Base-by-base conservation (phyloP, 2,113 vertebrate genomes). In the Mixornis gularis region DNA sequence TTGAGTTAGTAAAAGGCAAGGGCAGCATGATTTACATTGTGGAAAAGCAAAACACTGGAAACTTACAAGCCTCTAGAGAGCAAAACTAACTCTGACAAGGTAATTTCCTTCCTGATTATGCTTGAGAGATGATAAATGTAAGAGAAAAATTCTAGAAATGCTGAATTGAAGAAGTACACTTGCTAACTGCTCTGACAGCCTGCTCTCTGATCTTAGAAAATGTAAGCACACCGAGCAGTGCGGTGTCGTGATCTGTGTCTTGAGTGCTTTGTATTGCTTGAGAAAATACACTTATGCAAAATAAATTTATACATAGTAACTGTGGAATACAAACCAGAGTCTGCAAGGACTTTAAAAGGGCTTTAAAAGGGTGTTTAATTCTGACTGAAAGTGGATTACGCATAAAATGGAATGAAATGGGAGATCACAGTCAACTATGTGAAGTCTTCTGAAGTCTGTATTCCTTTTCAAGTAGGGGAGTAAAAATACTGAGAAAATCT, bases 31-130 rank as follows among this genome's bases (percentile, higher is more conserved):
- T 58, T 96, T 70, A 6, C 41, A 83, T 17, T 18, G 49, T 4
- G 2, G 43, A 40, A 64, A 85, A 79, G 3, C 8, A 80, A 65
- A 74, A 79, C 32, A 17, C 15, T 58, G 64, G 41, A 94, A 92
- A 72, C 5, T 8, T 60, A 12, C 5, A 40, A 49, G 13, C 30
- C 93, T 17, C 49, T 48, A 26, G 34, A 34, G 7, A 95, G n/a
- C 10, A 92, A 81, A 59, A 21, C 6, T 60, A 82, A 65, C 27
- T 77, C 44, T 94, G 93, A 86, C 46, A 80, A 78, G 60, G 79
- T 68, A 59, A 90, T 90, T 95, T 93, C 44, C 46, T 81, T 85
- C 59, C 48, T 95, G 70, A 88, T 88, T 94, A 46, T 58, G 32
- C 65, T 86, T 88, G 65, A 94, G 66, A 92, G 60, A 41, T 58